phyloP scores from a whole-genome alignment of 2,797 vertebrate species.

The Tokudaia tokunoshimensis region DNA sequence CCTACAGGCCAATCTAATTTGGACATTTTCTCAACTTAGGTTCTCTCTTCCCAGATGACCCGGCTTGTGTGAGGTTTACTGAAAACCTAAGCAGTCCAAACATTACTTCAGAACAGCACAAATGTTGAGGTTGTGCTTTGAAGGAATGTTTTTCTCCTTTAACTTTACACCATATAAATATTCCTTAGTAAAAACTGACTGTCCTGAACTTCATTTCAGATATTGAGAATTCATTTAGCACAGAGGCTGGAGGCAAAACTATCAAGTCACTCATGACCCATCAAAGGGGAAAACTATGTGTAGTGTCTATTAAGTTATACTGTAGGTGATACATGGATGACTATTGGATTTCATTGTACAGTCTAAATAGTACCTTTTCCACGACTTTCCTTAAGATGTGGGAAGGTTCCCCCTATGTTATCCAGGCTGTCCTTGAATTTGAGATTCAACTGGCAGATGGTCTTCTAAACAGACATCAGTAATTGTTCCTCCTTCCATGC shows the following conservation, averaged over 20 bases:
- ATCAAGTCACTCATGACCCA: conserved; percentile 64
- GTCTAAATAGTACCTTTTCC: conserved; percentile 23
- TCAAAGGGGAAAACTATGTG: conserved; percentile 46
- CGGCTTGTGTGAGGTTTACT: neutral
- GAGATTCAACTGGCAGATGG: conserved; percentile 1
- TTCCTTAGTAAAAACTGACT: conserved; percentile 69
- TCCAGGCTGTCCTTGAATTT: neutral
- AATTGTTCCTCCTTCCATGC: neutral
- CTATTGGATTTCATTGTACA: neutral
- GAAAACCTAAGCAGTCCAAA: neutral
- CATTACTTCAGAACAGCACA: conserved; percentile 16
- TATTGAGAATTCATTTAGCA: conserved; percentile 60
- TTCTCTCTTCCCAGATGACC: neutral
- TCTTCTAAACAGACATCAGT: conserved; percentile 29
- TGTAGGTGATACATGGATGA: neutral
- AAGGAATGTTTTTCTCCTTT: conserved; percentile 59
- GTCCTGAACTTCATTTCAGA: conserved; percentile 60
- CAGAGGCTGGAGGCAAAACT: conserved; percentile 52
- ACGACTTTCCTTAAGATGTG: neutral
- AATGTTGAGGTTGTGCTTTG: neutral
- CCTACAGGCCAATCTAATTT: neutral
- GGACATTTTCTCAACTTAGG: neutral
- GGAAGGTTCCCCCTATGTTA: neutral
- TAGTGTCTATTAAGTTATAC: conserved; percentile 69
- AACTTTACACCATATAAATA: conserved; percentile 62